phyloP scores from a whole-genome alignment of 2,113 vertebrate species.

The Motacilla alba region DNA sequence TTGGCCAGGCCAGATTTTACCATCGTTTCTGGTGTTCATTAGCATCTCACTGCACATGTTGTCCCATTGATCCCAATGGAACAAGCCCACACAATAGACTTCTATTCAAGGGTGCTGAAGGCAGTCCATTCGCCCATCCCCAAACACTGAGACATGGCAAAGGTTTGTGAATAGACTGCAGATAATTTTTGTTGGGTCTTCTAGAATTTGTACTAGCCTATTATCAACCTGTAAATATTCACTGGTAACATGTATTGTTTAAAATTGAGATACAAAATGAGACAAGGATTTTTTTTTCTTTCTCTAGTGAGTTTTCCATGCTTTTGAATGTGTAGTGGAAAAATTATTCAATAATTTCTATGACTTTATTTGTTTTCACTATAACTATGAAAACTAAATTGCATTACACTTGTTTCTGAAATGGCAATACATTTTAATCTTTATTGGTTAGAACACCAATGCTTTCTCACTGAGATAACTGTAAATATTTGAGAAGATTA shows the following conservation, averaged over 20 bases:
- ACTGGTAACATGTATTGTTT: not conserved
- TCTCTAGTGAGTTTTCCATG: not conserved
- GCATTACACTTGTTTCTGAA: not conserved
- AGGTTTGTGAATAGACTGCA: conserved; percentile 57
- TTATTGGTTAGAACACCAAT: not conserved
- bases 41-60: conserved; percentile 62
- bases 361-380: not conserved
- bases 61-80: conserved; percentile 59
- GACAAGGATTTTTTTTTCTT: not conserved
- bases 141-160: conserved; percentile 52
- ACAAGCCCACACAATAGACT: conserved; percentile 65
- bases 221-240: conserved; percentile 49
- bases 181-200: conserved; percentile 60
- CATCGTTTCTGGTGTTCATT: conserved; percentile 52
- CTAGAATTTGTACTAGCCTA: conserved; percentile 35
- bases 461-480: not conserved
- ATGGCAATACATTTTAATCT: not conserved
- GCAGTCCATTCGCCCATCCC: conserved; percentile 46
- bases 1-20: conserved; percentile 43
- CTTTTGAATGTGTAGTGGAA: not conserved
- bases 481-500: not conserved
- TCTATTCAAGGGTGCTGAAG: conserved; percentile 55
- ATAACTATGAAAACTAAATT: not conserved
- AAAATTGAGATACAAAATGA: conserved; percentile 53
- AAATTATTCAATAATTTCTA: not conserved